Evolutionary conservation across 2,888 invertebrate species (phyloP), one percentile per base, ranked within the genome.

Genomic region (Plebejus melissa): DNA sequence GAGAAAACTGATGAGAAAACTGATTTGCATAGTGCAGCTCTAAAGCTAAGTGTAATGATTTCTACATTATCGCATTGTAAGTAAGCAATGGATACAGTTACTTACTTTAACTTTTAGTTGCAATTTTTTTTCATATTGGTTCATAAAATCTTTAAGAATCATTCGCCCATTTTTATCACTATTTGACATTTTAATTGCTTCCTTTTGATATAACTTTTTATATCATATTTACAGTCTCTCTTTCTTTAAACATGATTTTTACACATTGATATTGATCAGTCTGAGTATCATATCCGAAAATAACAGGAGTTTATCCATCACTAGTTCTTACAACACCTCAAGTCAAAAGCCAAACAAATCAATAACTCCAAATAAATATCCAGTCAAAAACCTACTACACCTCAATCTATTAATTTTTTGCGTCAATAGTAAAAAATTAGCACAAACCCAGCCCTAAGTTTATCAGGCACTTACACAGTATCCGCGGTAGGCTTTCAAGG

Each of bases 401-500:
- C 54, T 13, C 13, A 16, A 16, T 54, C 13, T 16, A 2, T 32
- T 32, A 32, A 32, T 32, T 32, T 54, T 54, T 16, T 16, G 16
- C 13, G 22, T 58, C 58, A 58, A 22, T 58, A 22, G 58, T 22
- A 32, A 65, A 36, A 60, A 65, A 36, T 36, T 65, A 65, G 65
- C 65, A 32, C 32, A 65, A 11, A 7, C 32, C 4, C 65, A 65
- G 32, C 65, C 65, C 65, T 65, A 36, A 11, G 65, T 36, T 65
- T 65, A 65, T 65, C 65, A 36, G 16, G 65, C 65, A 65, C 65
- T 65, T 65, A 65, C 65, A 65, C 32, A 13, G 65, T 65, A 65
- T 65, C 32, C 32, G 65, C 65, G 65, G 65, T 79, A 82, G 81
- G 80, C 80, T 82, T 80, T 82, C 82, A 82, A 81, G 79, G 78